Percentiles rank a stretch among this genome's conserved stretches.
Evolutionary conservation across 2,888 invertebrate species (phyloP).

Genomic region (Ptychoptera contaminata): DNA sequence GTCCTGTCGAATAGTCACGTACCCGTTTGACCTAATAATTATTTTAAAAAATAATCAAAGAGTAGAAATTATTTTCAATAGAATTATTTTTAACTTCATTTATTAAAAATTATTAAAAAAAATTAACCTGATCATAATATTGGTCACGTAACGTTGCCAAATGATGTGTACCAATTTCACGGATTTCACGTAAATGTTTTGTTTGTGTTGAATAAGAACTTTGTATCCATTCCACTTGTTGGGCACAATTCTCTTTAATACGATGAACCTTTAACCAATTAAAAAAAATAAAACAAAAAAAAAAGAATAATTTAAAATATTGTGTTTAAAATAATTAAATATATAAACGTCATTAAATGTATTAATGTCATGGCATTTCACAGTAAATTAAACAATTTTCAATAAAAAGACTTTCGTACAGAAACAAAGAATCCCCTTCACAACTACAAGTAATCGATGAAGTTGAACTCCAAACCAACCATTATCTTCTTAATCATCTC

Average conservation of each 20-base stretch:
- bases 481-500: too few species aligned
- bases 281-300: slow-evolving; percentile 7
- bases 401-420: background rate
- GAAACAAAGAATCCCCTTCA: too few species aligned
- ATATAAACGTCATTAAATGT: too few species aligned
- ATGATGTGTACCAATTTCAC: slow-evolving; percentile 83
- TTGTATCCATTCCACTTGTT: slow-evolving; percentile 88
- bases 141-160: slow-evolving; percentile 74
- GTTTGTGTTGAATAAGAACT: slow-evolving; percentile 81
- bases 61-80: background rate
- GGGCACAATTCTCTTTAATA: slow-evolving; percentile 84
- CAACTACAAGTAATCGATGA: too few species aligned
- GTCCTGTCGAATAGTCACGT: slow-evolving; percentile 79
- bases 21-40: slow-evolving; percentile 67
- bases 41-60: slow-evolving; percentile 11
- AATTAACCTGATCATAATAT: slow-evolving; percentile 74
- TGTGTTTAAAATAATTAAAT: background rate
- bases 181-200: slow-evolving; percentile 69
- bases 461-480: too few species aligned
- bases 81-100: background rate
- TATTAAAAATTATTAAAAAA: background rate
- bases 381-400: too few species aligned
- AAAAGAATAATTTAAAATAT: background rate
- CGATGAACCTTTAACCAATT: slow-evolving; percentile 71
- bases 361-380: background rate